Percentiles rank a stretch among this genome's conserved stretches.
Evolutionary conservation across 2,888 invertebrate genomes (phyloP).

Genomic region (Volucella inflata): DNA sequence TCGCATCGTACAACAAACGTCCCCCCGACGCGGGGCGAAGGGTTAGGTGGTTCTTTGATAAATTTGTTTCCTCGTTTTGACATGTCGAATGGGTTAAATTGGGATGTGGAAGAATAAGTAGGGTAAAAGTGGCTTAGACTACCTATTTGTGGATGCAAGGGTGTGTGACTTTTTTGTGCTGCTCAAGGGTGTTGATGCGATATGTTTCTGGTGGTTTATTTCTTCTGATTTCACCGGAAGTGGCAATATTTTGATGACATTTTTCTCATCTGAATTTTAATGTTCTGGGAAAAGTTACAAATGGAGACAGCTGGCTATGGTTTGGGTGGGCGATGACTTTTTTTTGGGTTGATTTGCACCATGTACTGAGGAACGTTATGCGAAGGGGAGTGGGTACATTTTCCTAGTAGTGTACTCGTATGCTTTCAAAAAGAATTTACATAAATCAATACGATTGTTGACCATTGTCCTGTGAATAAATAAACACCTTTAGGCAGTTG

Average conservation of each 20-base stretch:
- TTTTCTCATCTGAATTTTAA: conserved; percentile 26
- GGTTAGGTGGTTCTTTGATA: conserved; percentile 33
- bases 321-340: too few relatives aligned
- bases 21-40: background rate
- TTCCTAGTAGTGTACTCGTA: too few relatives aligned
- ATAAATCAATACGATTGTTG: too few relatives aligned
- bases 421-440: too few relatives aligned
- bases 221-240: background rate
- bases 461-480: too few relatives aligned
- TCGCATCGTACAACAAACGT: background rate
- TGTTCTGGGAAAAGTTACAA: conserved; percentile 11
- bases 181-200: conserved; percentile 8
- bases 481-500: too few relatives aligned
- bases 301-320: background rate
- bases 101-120: conserved; percentile 5
- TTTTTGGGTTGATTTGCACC: background rate
- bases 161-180: background rate
- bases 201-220: conserved; percentile 10
- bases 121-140: background rate
- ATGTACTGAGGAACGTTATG: too few relatives aligned
- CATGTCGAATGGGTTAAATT: conserved; percentile 40
- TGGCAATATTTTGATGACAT: conserved; percentile 19
- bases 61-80: conserved; percentile 56
- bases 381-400: too few relatives aligned
- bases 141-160: too few relatives aligned